A percentile compares a stretch with the other conserved stretches of the same genome.
phyloP scores from a whole-genome alignment of 1,140 invertebrate species.

The Dendrolimus punctatus region DNA sequence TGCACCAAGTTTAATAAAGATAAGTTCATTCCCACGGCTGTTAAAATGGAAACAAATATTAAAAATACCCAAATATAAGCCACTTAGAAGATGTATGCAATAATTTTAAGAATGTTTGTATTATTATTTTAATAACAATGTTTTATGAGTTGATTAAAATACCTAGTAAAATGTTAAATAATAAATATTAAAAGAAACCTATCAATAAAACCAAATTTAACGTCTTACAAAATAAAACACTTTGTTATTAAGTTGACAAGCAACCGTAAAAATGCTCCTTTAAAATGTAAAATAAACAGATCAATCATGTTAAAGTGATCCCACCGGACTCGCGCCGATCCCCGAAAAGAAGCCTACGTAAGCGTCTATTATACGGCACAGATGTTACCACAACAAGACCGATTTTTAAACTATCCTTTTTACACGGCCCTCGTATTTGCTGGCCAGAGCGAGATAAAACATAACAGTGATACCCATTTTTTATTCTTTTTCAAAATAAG shows the following conservation, averaged over 20 bases:
- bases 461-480: constrained; percentile 63
- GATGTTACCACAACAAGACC: constrained; percentile 60
- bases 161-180: constrained; percentile 15
- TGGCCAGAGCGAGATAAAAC: constrained; percentile 34
- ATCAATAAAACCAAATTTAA: constrained; percentile 70
- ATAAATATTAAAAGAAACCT: constrained; percentile 64
- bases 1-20: too few relatives aligned
- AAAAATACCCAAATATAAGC: too few relatives aligned
- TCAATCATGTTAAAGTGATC: constrained; percentile 71
- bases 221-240: constrained; percentile 68
- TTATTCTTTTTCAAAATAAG: constrained; percentile 68
- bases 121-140: too few relatives aligned
- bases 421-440: constrained; percentile 17
- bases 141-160: constrained; percentile 6
- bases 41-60: too few relatives aligned
- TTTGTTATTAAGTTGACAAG: constrained; percentile 72
- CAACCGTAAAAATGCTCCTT: constrained; percentile 71
- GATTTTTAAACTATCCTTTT: constrained; percentile 41
- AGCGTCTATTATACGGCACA: constrained; percentile 70
- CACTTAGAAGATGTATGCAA: too few relatives aligned
- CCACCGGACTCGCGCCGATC: constrained; percentile 61
- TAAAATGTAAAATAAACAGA: constrained; percentile 73
- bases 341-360: constrained; percentile 69
- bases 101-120: too few relatives aligned
- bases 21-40: too few relatives aligned